A percentile compares a stretch with the other conserved stretches of the same genome.
phyloP scores from a whole-genome alignment of 2,888 invertebrate genomes.

The Hyalella azteca region DNA sequence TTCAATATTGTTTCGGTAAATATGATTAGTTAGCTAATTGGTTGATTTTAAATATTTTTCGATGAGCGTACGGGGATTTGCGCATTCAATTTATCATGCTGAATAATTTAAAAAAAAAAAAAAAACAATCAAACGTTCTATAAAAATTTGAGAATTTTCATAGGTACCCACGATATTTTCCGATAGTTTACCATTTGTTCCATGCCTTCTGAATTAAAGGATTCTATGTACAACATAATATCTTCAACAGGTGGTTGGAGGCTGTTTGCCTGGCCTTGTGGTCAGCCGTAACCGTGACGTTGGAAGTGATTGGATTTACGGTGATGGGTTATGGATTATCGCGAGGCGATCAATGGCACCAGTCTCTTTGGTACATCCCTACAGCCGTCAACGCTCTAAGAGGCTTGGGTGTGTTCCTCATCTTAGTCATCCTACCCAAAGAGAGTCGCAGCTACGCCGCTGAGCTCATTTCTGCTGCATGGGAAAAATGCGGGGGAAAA shows the following conservation, averaged over 20 bases:
- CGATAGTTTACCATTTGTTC: too few relatives aligned
- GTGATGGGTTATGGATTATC: conserved; percentile 35
- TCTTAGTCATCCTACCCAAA: conserved; percentile 30
- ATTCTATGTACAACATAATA: too few relatives aligned
- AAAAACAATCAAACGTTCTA: too few relatives aligned
- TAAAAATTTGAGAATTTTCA: too few relatives aligned
- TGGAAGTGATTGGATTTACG: conserved; percentile 47
- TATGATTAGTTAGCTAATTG: too few relatives aligned
- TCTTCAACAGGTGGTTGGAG: conserved; percentile 49
- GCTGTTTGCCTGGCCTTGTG: conserved; percentile 52
- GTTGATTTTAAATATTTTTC: too few relatives aligned
- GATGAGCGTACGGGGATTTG: too few relatives aligned
- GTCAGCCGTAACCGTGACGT: conserved; percentile 50
- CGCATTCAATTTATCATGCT: too few relatives aligned
- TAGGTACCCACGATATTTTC: too few relatives aligned
- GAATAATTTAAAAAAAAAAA: too few relatives aligned
- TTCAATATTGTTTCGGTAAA: too few relatives aligned
- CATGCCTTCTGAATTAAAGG: too few relatives aligned
- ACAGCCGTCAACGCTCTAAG: conserved; percentile 48
- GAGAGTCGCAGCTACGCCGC: not conserved
- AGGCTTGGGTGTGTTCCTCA: conserved; percentile 52
- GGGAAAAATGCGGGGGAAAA: conserved; percentile 36
- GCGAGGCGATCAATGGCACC: conserved; percentile 47
- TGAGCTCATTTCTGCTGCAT: not conserved
- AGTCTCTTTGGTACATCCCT: conserved; percentile 54